phyloP scores from a whole-genome alignment of 2,888 invertebrate genomes.

The Eupithecia vulgata region DNA sequence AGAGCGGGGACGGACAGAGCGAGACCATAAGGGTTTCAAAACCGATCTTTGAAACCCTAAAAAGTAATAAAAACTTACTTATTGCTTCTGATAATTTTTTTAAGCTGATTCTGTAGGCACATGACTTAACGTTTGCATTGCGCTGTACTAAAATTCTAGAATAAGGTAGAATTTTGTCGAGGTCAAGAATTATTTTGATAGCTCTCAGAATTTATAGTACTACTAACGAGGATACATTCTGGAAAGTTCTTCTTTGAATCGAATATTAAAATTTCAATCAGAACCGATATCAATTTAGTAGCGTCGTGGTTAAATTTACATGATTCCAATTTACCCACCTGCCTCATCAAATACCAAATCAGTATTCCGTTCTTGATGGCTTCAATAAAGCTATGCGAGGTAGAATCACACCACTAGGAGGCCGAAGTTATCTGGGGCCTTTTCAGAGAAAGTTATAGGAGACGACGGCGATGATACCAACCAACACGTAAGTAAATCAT shows the following conservation, averaged over 20 bases:
- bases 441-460: conserved; percentile 17
- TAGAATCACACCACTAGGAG: conserved; percentile 33
- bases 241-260: conserved; percentile 3
- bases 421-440: conserved; percentile 2
- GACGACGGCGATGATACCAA: neutral
- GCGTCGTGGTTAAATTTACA: conserved; percentile 31
- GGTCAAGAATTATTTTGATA: too few relatives aligned
- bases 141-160: too few relatives aligned
- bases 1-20: too few relatives aligned
- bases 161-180: too few relatives aligned
- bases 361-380: conserved; percentile 36
- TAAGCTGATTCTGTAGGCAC: too few relatives aligned
- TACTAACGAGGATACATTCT: neutral
- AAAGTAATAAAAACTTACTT: too few relatives aligned
- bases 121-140: too few relatives aligned
- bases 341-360: conserved; percentile 39
- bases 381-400: conserved; percentile 39
- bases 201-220: neutral
- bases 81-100: too few relatives aligned
- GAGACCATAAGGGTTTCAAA: too few relatives aligned
- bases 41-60: too few relatives aligned
- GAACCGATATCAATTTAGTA: conserved; percentile 32
- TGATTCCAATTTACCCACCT: conserved; percentile 41
- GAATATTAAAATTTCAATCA: conserved; percentile 33
- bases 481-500: neutral